A percentile compares a stretch with the other conserved stretches of the same genome.
phyloP scores from a whole-genome alignment of 2,888 invertebrate species.

The Craniophora ligustri region DNA sequence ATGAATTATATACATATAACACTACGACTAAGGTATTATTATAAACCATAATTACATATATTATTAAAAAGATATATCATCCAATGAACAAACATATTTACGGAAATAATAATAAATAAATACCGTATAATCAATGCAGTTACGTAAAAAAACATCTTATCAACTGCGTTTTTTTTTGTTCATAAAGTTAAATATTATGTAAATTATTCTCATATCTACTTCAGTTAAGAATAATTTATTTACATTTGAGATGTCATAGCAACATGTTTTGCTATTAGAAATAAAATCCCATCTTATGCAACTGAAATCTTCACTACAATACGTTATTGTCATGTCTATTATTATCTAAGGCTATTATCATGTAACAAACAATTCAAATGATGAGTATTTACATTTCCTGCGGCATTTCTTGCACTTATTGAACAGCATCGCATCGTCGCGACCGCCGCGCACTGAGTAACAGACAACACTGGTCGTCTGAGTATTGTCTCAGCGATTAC shows the following conservation, averaged over 20 bases:
- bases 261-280: neutral
- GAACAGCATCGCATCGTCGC: slow-evolving; percentile 71
- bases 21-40: neutral
- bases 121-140: neutral
- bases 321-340: neutral
- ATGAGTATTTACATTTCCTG: slow-evolving; percentile 78
- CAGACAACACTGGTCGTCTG: slow-evolving; percentile 10
- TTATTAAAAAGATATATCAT: too few relatives aligned
- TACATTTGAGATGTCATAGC: neutral
- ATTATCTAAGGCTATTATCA: neutral
- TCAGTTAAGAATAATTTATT: too few relatives aligned
- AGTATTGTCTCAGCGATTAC: slow-evolving; percentile 11
- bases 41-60: too few relatives aligned
- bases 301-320: neutral
- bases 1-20: too few relatives aligned
- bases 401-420: slow-evolving; percentile 81
- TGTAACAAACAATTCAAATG: neutral
- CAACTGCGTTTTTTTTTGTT: neutral
- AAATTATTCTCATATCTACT: too few relatives aligned
- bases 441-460: slow-evolving; percentile 5
- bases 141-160: neutral
- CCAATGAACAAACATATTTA: too few relatives aligned
- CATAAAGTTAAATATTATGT: neutral
- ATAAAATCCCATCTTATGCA: neutral
- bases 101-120: too few relatives aligned